Evolutionary conservation across 2,888 invertebrate species (phyloP).

Genomic region (Synergus laeviventris): DNA sequence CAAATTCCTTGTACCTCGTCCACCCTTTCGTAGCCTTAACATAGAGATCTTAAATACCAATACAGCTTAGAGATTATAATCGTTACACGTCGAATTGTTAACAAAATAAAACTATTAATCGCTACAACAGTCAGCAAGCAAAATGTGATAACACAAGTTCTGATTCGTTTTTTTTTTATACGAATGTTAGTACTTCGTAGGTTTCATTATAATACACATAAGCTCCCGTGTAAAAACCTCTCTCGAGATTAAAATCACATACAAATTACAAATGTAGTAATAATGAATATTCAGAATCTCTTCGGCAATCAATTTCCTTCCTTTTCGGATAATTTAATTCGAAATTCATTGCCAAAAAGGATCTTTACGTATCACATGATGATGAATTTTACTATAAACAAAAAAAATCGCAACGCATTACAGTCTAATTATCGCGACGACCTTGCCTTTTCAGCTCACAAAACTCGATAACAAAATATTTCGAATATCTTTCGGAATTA

Average conservation of each 20-base stretch:
- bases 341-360: background rate
- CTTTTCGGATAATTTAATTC: background rate
- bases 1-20: conserved; percentile 45
- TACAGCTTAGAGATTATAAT: conserved; percentile 54
- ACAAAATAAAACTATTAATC: conserved; percentile 73
- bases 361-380: background rate
- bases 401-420: background rate
- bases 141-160: conserved; percentile 63
- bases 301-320: background rate
- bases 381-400: conserved; percentile 6
- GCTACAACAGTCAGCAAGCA: conserved; percentile 74
- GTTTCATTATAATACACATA: conserved; percentile 45
- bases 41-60: conserved; percentile 57
- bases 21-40: conserved; percentile 47
- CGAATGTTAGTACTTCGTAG: conserved; percentile 36
- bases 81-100: conserved; percentile 54
- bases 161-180: conserved; percentile 10
- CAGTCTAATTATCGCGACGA: conserved; percentile 19
- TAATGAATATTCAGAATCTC: background rate
- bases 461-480: background rate
- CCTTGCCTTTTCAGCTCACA: background rate
- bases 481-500: background rate
- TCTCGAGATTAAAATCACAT: conserved; percentile 37
- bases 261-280: conserved; percentile 8
- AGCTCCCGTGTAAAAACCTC: conserved; percentile 44